phyloP scores from a whole-genome alignment of 2,888 invertebrate genomes.

The Eumerus sabulonum region DNA sequence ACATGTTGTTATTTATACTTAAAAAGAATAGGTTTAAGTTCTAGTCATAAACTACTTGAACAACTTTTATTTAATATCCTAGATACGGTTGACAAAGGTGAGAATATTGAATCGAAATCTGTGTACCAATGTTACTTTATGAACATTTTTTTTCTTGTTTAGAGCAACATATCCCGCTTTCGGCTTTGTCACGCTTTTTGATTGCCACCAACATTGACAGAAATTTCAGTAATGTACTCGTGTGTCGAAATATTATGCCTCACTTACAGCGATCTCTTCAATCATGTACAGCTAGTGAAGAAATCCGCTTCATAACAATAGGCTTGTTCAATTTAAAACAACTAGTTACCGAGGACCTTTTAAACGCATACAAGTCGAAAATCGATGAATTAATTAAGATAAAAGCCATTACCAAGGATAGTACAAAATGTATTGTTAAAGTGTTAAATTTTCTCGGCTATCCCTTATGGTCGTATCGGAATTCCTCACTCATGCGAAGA shows the following conservation, averaged over 20 bases:
- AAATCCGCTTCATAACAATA: slow-evolving; percentile 79
- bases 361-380: slow-evolving; percentile 77
- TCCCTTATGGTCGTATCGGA: slow-evolving; percentile 79
- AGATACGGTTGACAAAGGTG: slow-evolving; percentile 72
- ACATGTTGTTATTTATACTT: slow-evolving; percentile 79
- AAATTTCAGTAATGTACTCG: slow-evolving; percentile 77
- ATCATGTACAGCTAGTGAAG: slow-evolving; percentile 75
- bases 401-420: slow-evolving; percentile 71
- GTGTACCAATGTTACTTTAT: no score
- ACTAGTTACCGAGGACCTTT: slow-evolving; percentile 76
- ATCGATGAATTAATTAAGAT: slow-evolving; percentile 74
- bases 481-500: slow-evolving; percentile 75
- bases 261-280: slow-evolving; percentile 75
- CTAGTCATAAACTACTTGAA: slow-evolving; percentile 75
- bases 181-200: slow-evolving; percentile 78
- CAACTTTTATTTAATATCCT: slow-evolving; percentile 74
- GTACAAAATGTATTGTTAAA: slow-evolving; percentile 74
- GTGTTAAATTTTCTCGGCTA: slow-evolving; percentile 79
- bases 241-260: slow-evolving; percentile 77
- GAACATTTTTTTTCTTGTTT: neutral
- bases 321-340: slow-evolving; percentile 79
- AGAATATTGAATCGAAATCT: neutral
- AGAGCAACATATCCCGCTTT: slow-evolving; percentile 73
- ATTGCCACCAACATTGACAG: slow-evolving; percentile 77
- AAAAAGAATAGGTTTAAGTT: slow-evolving; percentile 78